These are phyloP conservation scores for Nerophis lumbriciformis DNA, from an alignment of 2,113 vertebrate genomes.

Conservation along the genomic window DNA sequence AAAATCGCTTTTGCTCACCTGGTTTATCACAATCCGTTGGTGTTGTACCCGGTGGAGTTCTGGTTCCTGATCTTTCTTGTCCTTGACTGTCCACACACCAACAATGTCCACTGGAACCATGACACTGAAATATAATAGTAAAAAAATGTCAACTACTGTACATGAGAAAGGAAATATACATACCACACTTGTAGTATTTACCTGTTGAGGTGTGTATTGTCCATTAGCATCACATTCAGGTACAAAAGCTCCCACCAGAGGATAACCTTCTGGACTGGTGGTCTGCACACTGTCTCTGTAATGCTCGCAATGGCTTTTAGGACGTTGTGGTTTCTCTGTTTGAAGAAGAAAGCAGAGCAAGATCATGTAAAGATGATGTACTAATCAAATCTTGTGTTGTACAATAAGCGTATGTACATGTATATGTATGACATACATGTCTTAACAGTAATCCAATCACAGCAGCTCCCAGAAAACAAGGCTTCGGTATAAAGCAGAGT, in stretches of 20 bases:
- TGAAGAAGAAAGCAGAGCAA: neutral
- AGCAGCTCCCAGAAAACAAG: no score
- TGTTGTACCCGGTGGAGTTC: conserved; percentile 49
- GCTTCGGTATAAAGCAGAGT: no score
- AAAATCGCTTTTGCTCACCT: conserved; percentile 47
- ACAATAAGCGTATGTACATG: no score
- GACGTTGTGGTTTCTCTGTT: conserved; percentile 28
- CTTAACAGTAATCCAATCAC: no score
- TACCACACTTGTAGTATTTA: conserved; percentile 2
- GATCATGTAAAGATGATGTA: no score
- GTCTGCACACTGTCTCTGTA: conserved; percentile 56
- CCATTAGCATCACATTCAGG: conserved; percentile 79
- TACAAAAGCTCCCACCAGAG: conserved; percentile 46
- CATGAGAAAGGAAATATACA: no score
- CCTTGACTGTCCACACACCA: conserved; percentile 75
- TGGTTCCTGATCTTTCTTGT: conserved; percentile 70
- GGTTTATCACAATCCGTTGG: conserved; percentile 54
- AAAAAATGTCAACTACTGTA: neutral
- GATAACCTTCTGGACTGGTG: conserved; percentile 25
- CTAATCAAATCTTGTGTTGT: no score
- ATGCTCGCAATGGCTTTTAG: conserved; percentile 67
- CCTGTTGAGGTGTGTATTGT: conserved; percentile 68
- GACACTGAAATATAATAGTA: conserved; percentile 57
- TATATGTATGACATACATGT: no score
- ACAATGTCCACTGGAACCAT: conserved; percentile 69